A percentile compares a stretch with the other conserved stretches of the same genome.
Conservation (phyloP, 2,113 vertebrate species). For the Meles meles region DNA sequence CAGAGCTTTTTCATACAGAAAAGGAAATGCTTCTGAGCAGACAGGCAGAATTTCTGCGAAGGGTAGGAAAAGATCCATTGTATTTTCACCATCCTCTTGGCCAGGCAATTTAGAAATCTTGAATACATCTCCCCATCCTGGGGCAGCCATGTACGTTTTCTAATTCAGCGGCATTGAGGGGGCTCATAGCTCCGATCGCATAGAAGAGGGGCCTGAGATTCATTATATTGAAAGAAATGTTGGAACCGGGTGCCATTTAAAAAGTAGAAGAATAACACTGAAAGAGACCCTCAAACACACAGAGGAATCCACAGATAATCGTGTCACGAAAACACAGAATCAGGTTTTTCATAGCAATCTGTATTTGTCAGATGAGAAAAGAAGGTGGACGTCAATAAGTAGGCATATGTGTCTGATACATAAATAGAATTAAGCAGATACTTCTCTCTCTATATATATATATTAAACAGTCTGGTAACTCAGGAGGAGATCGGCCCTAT, state of each 20-base stretch:
- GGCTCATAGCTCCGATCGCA: background rate
- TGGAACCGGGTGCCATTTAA: background rate
- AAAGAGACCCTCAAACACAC: background rate
- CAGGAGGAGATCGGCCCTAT: background rate
- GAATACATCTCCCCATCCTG: background rate
- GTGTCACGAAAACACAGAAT: background rate
- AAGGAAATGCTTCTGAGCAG: background rate
- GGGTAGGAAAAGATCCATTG: background rate
- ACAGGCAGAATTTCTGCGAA: background rate
- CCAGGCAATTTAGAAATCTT: background rate
- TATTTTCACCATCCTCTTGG: background rate
- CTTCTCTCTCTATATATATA: background rate
- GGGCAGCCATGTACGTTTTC: background rate
- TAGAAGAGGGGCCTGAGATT: background rate
- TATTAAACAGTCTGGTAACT: background rate
- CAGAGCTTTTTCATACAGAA: background rate
- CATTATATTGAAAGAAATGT: background rate
- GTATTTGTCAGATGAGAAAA: too few species aligned
- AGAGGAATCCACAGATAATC: background rate
- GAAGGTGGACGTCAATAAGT: background rate
- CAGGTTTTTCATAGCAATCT: background rate
- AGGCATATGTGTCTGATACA: fast-evolving
- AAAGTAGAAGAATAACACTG: background rate
- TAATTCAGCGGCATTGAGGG: background rate
- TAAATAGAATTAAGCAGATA: too few species aligned